Percentiles rank a stretch among this genome's conserved stretches.
Evolutionary conservation across 2,888 invertebrate genomes (phyloP).

Genomic region (Hedychridium roseum): DNA sequence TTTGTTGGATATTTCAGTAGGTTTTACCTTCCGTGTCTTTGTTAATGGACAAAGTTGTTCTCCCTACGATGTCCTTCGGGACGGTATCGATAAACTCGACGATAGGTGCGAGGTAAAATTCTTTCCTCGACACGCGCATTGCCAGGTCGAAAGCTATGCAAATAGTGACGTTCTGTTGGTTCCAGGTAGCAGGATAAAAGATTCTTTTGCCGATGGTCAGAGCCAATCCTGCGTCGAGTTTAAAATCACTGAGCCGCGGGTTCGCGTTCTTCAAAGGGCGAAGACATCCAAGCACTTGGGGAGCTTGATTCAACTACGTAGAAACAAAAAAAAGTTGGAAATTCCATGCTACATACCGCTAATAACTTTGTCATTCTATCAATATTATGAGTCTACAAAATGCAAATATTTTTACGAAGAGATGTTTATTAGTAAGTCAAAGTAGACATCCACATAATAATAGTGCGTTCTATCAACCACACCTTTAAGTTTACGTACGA

Average conservation of each 20-base stretch:
- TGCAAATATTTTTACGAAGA: too few species aligned
- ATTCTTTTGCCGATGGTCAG: constrained; percentile 75
- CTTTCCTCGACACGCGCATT: constrained; percentile 68
- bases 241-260: constrained; percentile 78
- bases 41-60: constrained; percentile 66
- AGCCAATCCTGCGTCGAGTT: constrained; percentile 64
- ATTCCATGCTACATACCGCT: too few species aligned
- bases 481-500: too few species aligned
- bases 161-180: constrained; percentile 65
- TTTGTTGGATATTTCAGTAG: too few species aligned
- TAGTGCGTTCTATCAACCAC: too few species aligned
- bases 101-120: constrained; percentile 75
- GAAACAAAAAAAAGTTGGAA: too few species aligned
- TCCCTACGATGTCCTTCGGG: constrained; percentile 71
- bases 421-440: too few species aligned
- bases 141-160: constrained; percentile 69
- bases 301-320: constrained; percentile 76
- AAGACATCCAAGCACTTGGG: constrained; percentile 73
- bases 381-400: too few species aligned
- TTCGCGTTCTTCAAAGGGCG: constrained; percentile 78
- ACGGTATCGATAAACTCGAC: constrained; percentile 84
- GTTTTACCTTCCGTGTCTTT: constrained; percentile 76
- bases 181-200: constrained; percentile 82
- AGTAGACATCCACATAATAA: too few species aligned
- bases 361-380: too few species aligned